Evolutionary conservation across 2,113 vertebrate species (phyloP).

Genomic region (Donacobius atricapilla): DNA sequence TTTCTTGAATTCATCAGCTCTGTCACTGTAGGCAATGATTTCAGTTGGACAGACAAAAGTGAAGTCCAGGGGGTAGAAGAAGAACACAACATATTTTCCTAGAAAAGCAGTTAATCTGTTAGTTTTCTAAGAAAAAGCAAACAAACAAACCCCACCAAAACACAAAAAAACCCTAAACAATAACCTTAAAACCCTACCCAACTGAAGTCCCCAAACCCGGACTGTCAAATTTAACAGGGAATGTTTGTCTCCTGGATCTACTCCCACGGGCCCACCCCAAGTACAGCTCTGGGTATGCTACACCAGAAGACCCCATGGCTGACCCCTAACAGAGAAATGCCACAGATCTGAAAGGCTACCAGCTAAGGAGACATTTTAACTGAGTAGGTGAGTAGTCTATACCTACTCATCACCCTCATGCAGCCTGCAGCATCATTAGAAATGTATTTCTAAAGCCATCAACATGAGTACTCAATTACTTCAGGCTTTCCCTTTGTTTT

Average conservation of each 20-base stretch:
- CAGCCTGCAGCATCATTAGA: neutral
- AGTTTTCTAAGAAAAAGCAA: neutral
- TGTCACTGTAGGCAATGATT: slow-evolving; percentile 96
- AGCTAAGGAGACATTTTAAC: neutral
- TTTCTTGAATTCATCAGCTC: slow-evolving; percentile 89
- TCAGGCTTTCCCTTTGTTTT: neutral
- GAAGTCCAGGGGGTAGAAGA: slow-evolving; percentile 97
- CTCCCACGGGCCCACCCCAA: neutral
- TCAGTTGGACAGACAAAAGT: slow-evolving; percentile 98
- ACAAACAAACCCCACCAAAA: neutral
- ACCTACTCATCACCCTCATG: neutral
- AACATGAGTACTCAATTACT: neutral
- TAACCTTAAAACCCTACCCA: neutral
- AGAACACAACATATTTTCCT: slow-evolving; percentile 96
- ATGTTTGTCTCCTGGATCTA: neutral
- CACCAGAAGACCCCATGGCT: neutral
- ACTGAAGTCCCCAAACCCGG: neutral
- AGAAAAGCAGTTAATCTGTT: neutral
- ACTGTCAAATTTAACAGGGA: neutral
- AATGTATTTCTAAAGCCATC: neutral
- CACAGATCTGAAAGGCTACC: neutral
- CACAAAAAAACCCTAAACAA: neutral
- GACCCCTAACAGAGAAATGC: neutral
- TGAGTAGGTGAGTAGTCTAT: neutral
- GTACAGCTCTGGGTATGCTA: neutral